A percentile compares a stretch with the other conserved stretches of the same genome.
Evolutionary conservation across 2,113 vertebrate species (phyloP).

Genomic region (Prinia subflava): DNA sequence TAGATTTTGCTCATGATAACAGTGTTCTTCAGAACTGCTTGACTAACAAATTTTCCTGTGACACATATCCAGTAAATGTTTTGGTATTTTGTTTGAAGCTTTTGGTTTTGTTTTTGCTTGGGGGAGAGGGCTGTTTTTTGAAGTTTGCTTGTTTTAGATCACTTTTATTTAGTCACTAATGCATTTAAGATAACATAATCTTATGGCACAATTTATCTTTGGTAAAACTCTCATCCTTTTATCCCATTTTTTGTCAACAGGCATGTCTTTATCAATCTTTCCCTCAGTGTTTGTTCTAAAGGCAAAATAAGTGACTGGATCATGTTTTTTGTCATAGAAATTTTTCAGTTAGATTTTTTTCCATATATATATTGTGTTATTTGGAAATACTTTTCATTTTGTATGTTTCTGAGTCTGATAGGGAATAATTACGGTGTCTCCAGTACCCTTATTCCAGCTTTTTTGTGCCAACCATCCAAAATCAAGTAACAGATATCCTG

Average conservation of each 20-base stretch:
- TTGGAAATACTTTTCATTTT: not conserved
- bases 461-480: not conserved
- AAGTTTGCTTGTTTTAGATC: not conserved
- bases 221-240: not conserved
- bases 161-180: not conserved
- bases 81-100: not conserved
- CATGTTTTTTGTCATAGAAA: not conserved
- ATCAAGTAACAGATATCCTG: not conserved
- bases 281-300: not conserved
- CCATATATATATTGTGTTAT: not conserved
- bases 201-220: accelerated
- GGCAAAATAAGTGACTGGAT: not conserved
- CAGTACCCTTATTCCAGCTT: not conserved
- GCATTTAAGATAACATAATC: not conserved
- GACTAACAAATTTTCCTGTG: not conserved
- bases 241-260: not conserved
- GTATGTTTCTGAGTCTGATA: not conserved
- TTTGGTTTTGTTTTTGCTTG: not conserved
- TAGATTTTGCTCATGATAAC: not conserved
- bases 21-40: not conserved
- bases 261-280: not conserved
- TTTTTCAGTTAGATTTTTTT: not conserved
- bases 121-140: accelerated
- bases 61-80: not conserved
- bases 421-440: not conserved